A percentile compares a stretch with the other conserved stretches of the same genome.
These are phyloP conservation scores for Phaethornis superciliosus DNA, from an alignment of 2,113 vertebrate genomes.

Conservation along the genomic window DNA sequence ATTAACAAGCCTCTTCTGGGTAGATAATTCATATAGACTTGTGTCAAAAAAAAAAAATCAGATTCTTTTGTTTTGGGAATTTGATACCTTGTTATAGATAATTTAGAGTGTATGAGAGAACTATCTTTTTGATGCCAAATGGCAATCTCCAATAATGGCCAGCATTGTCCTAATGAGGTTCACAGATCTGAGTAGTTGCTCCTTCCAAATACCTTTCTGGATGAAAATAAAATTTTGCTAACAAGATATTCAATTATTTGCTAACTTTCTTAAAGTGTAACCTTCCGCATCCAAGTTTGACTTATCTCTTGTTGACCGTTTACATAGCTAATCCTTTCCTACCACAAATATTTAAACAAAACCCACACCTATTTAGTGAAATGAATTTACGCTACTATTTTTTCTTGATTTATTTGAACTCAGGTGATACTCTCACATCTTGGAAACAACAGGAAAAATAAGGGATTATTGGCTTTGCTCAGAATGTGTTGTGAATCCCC, in stretches of 20 bases:
- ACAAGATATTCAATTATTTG: background rate
- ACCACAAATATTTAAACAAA: background rate
- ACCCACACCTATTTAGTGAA: background rate
- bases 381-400: background rate
- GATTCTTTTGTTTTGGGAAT: background rate
- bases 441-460: background rate
- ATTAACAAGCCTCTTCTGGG: background rate
- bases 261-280: background rate
- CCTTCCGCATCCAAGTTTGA: background rate
- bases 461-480: background rate
- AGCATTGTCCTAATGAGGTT: background rate
- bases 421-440: background rate
- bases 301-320: background rate
- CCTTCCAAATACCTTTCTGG: background rate
- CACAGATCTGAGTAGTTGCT: background rate
- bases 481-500: background rate
- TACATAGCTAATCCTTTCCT: background rate
- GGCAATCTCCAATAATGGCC: background rate
- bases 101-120: background rate
- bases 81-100: background rate
- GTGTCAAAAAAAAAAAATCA: background rate
- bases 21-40: background rate
- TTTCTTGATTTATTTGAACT: background rate
- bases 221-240: background rate
- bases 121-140: background rate